Conservation (phyloP, 1,140 invertebrate species). For the Polyergus mexicanus region DNA sequence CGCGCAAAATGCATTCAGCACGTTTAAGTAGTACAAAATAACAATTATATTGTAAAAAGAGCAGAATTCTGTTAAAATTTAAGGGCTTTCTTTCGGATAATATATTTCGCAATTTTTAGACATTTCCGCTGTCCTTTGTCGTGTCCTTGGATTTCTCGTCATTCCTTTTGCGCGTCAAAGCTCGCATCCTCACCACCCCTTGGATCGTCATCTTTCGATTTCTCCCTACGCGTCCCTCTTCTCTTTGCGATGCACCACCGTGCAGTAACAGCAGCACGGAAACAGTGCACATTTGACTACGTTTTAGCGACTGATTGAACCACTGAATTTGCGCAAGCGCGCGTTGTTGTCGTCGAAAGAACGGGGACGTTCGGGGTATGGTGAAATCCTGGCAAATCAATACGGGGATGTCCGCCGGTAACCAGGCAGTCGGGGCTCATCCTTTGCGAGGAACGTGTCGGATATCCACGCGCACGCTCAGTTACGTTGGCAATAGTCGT, state of each 20-base stretch:
- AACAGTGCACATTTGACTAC: slow-evolving; percentile 58
- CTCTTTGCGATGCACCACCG: slow-evolving; percentile 44
- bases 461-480: slow-evolving; percentile 29
- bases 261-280: slow-evolving; percentile 68
- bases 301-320: slow-evolving; percentile 74
- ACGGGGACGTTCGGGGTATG: slow-evolving; percentile 39
- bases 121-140: background rate
- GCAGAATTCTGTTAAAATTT: background rate
- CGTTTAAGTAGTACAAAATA: background rate
- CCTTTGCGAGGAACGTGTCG: slow-evolving; percentile 74
- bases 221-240: background rate
- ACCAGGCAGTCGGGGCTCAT: slow-evolving; percentile 82
- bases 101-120: slow-evolving; percentile 9
- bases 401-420: slow-evolving; percentile 85
- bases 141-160: background rate
- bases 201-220: slow-evolving; percentile 32
- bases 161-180: slow-evolving; percentile 41
- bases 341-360: background rate
- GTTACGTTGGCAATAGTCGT: slow-evolving; percentile 17
- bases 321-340: slow-evolving; percentile 71
- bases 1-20: background rate
- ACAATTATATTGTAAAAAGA: slow-evolving; percentile 3
- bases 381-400: slow-evolving; percentile 80
- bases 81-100: background rate
- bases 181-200: background rate